These are phyloP conservation scores for Acleris holmiana DNA, from an alignment of 2,888 invertebrate species.

Conservation along the genomic window DNA sequence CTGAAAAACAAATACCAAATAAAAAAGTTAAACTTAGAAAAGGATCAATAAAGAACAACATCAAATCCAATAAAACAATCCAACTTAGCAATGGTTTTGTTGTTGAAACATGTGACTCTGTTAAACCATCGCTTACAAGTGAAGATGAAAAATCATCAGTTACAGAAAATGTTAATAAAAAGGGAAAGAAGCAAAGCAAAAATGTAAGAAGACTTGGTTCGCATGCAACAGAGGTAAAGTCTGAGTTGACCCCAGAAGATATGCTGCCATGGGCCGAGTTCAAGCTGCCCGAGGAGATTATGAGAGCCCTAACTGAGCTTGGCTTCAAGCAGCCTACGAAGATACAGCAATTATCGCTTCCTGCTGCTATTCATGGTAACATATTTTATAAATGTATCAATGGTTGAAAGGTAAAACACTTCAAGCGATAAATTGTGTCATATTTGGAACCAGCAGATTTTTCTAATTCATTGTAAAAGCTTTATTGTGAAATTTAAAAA, in stretches of 20 bases:
- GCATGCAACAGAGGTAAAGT: constrained; percentile 48
- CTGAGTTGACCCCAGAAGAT: constrained; percentile 68
- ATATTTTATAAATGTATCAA: not conserved
- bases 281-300: constrained; percentile 88
- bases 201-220: constrained; percentile 60
- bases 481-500: too few species aligned
- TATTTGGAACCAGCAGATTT: too few species aligned
- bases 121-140: constrained; percentile 60
- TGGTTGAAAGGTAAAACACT: too few species aligned
- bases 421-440: too few species aligned
- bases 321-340: constrained; percentile 93
- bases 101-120: constrained; percentile 60
- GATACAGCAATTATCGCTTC: constrained; percentile 93
- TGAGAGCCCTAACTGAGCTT: constrained; percentile 89
- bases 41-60: too few species aligned
- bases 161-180: constrained; percentile 35
- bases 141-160: constrained; percentile 37
- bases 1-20: constrained; percentile 51
- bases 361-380: constrained; percentile 92
- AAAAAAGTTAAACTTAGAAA: constrained; percentile 56
- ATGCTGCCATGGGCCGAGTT: constrained; percentile 87
- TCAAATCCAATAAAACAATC: constrained; percentile 53
- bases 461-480: too few species aligned
- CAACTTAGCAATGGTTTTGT: constrained; percentile 68
- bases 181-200: constrained; percentile 35